Evolutionary conservation across 2,888 invertebrate genomes (phyloP).

Genomic region (Epistrophella euchroma): DNA sequence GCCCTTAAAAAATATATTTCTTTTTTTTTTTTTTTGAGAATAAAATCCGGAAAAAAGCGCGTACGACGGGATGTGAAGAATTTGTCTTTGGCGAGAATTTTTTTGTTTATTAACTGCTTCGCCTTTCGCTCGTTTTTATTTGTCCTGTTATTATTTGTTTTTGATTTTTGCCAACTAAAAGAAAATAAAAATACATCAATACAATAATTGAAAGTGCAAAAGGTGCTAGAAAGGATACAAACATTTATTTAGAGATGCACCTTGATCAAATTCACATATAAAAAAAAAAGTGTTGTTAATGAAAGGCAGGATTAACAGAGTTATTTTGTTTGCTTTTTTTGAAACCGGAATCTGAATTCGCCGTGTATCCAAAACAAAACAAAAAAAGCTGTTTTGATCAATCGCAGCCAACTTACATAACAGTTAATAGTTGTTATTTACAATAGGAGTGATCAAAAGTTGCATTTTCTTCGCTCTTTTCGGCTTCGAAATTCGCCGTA

Average conservation of each 20-base stretch:
- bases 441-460: neutral
- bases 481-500: conserved; percentile 24
- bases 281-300: conserved; percentile 5
- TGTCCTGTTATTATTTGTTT: conserved; percentile 43
- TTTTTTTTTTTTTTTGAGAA: conserved; percentile 35
- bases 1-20: conserved; percentile 58
- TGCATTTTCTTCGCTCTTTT: neutral
- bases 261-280: conserved; percentile 65
- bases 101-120: conserved; percentile 69
- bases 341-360: conserved; percentile 6
- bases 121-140: conserved; percentile 62
- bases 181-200: conserved; percentile 9
- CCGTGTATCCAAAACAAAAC: neutral
- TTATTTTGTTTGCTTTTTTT: neutral
- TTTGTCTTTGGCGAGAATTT: conserved; percentile 53
- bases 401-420: neutral
- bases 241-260: conserved; percentile 57
- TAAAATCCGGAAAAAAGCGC: conserved; percentile 58
- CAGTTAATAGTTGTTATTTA: neutral
- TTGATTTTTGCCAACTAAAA: conserved; percentile 26
- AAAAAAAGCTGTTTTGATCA: neutral
- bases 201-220: conserved; percentile 20
- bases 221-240: conserved; percentile 7
- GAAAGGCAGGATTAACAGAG: neutral
- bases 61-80: conserved; percentile 72